Conservation (phyloP, 2,888 invertebrate genomes). For the Himalopsyche kuldschensis region DNA sequence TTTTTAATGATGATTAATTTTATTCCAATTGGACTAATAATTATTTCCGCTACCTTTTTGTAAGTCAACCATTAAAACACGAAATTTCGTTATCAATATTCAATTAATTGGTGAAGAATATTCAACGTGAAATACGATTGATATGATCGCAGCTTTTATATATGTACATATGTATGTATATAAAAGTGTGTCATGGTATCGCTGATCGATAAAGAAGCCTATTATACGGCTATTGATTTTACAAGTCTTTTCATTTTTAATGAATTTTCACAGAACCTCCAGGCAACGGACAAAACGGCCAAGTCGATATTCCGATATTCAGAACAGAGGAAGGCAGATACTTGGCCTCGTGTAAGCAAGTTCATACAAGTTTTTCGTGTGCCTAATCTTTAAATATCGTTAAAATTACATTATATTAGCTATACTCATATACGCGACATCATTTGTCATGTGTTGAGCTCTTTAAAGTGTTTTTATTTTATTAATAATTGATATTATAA, state of each 20-base stretch:
- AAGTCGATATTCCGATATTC: conserved; percentile 77
- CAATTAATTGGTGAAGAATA: too few relatives aligned
- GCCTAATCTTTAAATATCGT: too few relatives aligned
- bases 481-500: too few relatives aligned
- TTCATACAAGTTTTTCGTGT: background rate
- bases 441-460: too few relatives aligned
- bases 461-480: too few relatives aligned
- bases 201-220: conserved; percentile 7
- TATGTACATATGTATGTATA: background rate
- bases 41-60: background rate
- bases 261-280: conserved; percentile 34
- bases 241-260: conserved; percentile 27
- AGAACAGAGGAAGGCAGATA: conserved; percentile 87
- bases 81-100: too few relatives aligned
- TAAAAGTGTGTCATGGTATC: background rate
- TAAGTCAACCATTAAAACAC: background rate
- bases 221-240: conserved; percentile 11
- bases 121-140: too few relatives aligned
- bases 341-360: conserved; percentile 78
- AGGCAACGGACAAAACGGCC: conserved; percentile 53
- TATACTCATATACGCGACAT: too few relatives aligned
- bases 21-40: too few relatives aligned
- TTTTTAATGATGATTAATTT: too few relatives aligned
- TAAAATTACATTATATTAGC: too few relatives aligned
- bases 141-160: background rate